Percentiles rank a stretch among this genome's conserved stretches.
Evolutionary conservation across 2,113 vertebrate species (phyloP).

Genomic region (Coregonus clupeaformis): DNA sequence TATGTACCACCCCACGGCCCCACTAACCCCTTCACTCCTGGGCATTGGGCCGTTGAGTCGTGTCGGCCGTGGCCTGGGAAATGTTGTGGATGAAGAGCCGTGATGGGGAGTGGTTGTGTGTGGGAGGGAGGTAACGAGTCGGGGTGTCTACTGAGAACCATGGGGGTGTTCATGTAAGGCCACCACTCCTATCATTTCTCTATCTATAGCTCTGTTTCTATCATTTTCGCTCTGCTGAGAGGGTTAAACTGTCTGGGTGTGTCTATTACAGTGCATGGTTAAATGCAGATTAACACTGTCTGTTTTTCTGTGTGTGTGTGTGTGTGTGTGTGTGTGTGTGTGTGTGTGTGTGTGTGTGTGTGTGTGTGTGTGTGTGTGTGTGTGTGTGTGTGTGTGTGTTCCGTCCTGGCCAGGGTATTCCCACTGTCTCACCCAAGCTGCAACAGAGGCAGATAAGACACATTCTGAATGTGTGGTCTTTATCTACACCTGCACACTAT

Average conservation of each 20-base stretch:
- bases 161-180: too few species aligned
- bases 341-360: not conserved
- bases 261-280: too few species aligned
- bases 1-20: not conserved
- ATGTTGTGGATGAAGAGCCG: conserved; percentile 25
- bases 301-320: conserved; percentile 1
- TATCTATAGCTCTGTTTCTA: too few species aligned
- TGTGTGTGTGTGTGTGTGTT: conserved; percentile 4
- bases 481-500: conserved; percentile 18
- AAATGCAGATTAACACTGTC: not conserved
- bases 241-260: too few species aligned
- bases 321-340: conserved; percentile 1
- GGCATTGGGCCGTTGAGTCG: conserved; percentile 15
- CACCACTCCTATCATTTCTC: too few species aligned
- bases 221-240: too few species aligned
- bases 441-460: conserved; percentile 1
- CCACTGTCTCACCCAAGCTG: not conserved
- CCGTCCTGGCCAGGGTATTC: not conserved
- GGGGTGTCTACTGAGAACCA: not conserved
- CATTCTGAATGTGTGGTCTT: conserved; percentile 14
- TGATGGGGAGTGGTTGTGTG: conserved; percentile 23
- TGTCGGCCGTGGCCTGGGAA: conserved; percentile 58
- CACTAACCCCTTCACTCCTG: not conserved
- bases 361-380: not conserved
- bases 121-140: not conserved